Evolutionary conservation across 92 coral and sea anemone species (phyloP), one percentile per base, ranked within the genome.

Genomic region (Porites rus): DNA sequence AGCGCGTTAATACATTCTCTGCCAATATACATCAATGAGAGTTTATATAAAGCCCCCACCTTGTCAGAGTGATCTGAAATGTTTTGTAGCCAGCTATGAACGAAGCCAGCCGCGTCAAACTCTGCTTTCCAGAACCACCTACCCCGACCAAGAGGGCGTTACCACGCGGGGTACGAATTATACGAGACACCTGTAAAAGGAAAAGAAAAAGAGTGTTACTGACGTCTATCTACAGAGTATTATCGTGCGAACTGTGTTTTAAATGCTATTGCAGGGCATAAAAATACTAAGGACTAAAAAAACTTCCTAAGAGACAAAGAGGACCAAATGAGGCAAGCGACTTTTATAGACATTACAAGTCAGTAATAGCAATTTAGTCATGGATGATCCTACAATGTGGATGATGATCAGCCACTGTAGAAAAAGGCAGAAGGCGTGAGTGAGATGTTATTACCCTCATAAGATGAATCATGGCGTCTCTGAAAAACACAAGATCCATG

Each of bases 141-240:
- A 96, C 99, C 14, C 99, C 99, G 17, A 96, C 99, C 8, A 96
- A 93, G n/a, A 96, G 89, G 28, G 98, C 98, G 92, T 95, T 94
- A 11, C 99, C 99, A 14, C 99, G 90, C 4, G 99, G 98, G 21
- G 94, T 93, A 1, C 95, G 87, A 60, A 96, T 88, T 67, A 96
- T 93, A 25, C 99, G 98, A 8, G 99, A 96, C 87, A 96, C 94
- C 98, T 96, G 87, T 14, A 81, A 63, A 51, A 58, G 22, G 10
- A 53, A 13, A 8, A 6, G 5, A 85, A 43, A 75, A 2, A 62
- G 46, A 24, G n/a, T 59, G 14, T 31, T 3, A 53, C 10, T 38
- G 12, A 43, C 61, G 16, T 8, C 61, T 10, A 10, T 56, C 8
- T 11, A 56, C 2, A 56, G 61, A 10, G 46, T 4, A 38, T 38